These are phyloP conservation scores for Aptenodytes forsteri DNA, from an alignment of 2,113 vertebrate genomes.

Conservation along the genomic window DNA sequence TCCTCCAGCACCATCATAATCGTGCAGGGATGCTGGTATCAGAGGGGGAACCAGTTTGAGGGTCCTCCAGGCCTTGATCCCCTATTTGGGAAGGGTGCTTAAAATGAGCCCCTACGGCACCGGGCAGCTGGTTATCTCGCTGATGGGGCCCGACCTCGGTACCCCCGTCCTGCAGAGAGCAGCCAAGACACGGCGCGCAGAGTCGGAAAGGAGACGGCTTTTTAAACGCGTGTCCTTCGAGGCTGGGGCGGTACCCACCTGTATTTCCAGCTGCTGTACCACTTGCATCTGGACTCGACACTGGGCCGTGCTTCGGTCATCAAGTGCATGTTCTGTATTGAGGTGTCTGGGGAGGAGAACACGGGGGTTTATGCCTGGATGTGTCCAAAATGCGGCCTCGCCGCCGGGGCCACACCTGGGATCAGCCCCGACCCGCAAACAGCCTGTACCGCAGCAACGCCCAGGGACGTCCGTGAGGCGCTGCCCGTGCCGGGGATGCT, in stretches of 20 bases:
- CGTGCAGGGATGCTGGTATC: neutral
- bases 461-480: rapidly evolving
- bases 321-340: constrained; percentile 97
- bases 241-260: constrained; percentile 76
- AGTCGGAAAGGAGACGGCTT: neutral
- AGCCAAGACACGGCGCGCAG: rapidly evolving
- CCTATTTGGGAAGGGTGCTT: neutral
- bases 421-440: neutral
- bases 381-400: neutral
- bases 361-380: rapidly evolving
- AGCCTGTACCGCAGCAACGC: rapidly evolving
- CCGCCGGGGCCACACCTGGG: neutral
- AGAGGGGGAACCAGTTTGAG: rapidly evolving
- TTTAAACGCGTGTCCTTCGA: rapidly evolving
- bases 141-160: rapidly evolving
- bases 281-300: constrained; percentile 99
- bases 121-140: rapidly evolving
- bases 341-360: constrained; percentile 84
- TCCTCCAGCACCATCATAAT: neutral
- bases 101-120: neutral
- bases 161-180: neutral
- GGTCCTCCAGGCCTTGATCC: neutral
- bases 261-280: constrained; percentile 99
- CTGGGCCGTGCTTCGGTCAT: constrained; percentile 98
- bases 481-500: neutral